Evolutionary conservation across 2,797 vertebrate species (phyloP), one percentile per base, ranked within the genome.

Genomic region (Clarias laeviceps): DNA sequence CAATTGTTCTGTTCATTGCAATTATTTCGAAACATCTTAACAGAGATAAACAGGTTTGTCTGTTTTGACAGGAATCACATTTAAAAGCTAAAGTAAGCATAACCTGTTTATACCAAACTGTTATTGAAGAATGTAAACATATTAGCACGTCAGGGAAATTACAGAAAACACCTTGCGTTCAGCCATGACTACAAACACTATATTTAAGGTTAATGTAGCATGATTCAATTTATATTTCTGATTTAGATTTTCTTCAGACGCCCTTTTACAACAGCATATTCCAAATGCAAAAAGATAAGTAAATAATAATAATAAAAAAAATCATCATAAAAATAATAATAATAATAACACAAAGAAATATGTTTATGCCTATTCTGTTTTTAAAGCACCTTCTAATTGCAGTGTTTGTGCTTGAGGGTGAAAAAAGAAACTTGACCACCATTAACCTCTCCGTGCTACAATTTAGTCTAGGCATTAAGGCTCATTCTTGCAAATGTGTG

Each of bases 321-420:
- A 22, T 12, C 90, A 88, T 85, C 54, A 86, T 85, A 86, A 85
- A 81, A 82, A 80, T 24, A 40, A 40, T 40, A 40, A 40, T 45
- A 45, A 45, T 45, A 45, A 69, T 5, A 66, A 86, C 80, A 88
- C 82, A 90, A 88, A 88, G 79, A 90, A 88, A 85, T 78, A 27
- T 82, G 64, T 24, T 54, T 66, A 29, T 82, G 84, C 83, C 54
- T 77, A 37, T 24, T 90, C 90, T 82, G 84, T 88, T 88, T 90
- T 80, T 91, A 93, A 94, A 94, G 90, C 92, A 93, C 91, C 93
- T 92, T 93, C 89, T 94, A 96, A 95, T 96, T 95, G 93, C 94
- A 93, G 91, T 95, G 94, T 93, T 79, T 95, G 91, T 93, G 94
- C 92, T 94, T 94, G 90, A 95, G 68, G 20, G 37, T 24, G n/a